These are phyloP conservation scores for Halcyon badia DNA, from an alignment of 2,797 vertebrate genomes.

Conservation along the genomic window DNA sequence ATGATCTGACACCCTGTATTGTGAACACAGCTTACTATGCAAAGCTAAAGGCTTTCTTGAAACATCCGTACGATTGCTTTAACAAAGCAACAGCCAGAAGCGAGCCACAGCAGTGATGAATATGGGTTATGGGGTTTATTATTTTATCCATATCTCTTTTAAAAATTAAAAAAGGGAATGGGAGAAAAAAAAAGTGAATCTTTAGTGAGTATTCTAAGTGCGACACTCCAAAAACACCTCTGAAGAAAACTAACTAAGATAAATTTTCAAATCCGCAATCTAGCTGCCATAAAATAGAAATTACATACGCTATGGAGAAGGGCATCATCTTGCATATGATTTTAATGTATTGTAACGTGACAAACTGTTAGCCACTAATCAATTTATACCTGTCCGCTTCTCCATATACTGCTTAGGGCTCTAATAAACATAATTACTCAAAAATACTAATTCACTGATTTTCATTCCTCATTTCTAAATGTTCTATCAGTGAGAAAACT, in stretches of 20 bases:
- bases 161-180: background rate
- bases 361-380: conserved; percentile 22
- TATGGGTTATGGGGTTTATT: background rate
- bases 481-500: background rate
- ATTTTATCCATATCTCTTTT: background rate
- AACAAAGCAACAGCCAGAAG: background rate
- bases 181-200: background rate
- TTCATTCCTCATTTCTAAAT: conserved; percentile 6
- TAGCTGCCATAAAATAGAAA: background rate
- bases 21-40: background rate
- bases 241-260: background rate
- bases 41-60: background rate
- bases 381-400: background rate
- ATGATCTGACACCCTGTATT: background rate
- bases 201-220: background rate
- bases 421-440: background rate
- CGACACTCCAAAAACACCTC: background rate
- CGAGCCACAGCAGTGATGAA: background rate
- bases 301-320: background rate
- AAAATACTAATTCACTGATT: background rate
- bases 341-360: background rate
- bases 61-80: background rate
- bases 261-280: background rate
- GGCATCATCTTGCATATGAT: background rate
- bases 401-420: background rate